Conservation (phyloP, 2,888 invertebrate species). For the Hemaris fuciformis region DNA sequence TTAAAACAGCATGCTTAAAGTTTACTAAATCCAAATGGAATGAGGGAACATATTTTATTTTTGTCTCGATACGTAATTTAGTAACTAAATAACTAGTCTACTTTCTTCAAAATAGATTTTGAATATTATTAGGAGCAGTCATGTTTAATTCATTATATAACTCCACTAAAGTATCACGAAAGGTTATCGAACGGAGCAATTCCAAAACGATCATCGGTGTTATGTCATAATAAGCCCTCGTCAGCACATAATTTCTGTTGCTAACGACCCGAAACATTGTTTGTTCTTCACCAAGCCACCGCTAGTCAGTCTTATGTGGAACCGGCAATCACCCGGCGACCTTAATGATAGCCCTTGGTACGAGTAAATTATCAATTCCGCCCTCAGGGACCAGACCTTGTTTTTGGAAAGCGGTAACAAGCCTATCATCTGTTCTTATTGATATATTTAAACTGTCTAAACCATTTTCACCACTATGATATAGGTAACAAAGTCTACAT, state of each 20-base stretch:
- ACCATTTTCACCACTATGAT: background rate
- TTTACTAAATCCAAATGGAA: no score
- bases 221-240: slow-evolving; percentile 68
- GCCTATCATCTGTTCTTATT: slow-evolving; percentile 57
- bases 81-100: no score
- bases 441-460: slow-evolving; percentile 36
- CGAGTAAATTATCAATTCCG: slow-evolving; percentile 80
- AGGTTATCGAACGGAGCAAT: slow-evolving; percentile 7
- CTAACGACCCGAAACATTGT: slow-evolving; percentile 78
- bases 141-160: background rate
- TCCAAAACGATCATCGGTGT: slow-evolving; percentile 17
- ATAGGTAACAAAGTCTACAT: background rate
- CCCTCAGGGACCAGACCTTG: slow-evolving; percentile 68
- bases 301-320: slow-evolving; percentile 58
- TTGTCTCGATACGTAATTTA: no score
- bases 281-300: slow-evolving; percentile 73
- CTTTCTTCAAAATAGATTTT: background rate
- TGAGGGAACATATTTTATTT: no score
- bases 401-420: slow-evolving; percentile 75
- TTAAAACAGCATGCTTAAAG: no score
- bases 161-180: background rate
- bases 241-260: slow-evolving; percentile 64
- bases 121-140: no score
- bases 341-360: slow-evolving; percentile 79
- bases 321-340: slow-evolving; percentile 72